Evolutionary conservation across 2,113 vertebrate species (phyloP).

Genomic region (Sminthopsis crassicaudata): DNA sequence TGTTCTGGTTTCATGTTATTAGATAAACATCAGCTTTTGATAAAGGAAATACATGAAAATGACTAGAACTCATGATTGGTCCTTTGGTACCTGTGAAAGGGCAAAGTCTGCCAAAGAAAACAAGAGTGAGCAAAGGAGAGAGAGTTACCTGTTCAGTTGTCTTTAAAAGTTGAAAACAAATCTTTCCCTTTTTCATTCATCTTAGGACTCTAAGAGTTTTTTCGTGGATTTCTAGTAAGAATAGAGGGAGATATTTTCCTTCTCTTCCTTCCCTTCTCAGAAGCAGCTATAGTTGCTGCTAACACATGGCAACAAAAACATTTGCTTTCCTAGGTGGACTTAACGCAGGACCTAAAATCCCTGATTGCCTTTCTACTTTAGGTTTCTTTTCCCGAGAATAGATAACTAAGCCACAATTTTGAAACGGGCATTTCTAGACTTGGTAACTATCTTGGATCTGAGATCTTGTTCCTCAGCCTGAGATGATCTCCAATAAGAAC

Average conservation of each 20-base stretch:
- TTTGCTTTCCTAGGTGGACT: too few relatives aligned
- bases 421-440: background rate
- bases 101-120: background rate
- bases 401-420: background rate
- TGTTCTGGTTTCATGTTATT: background rate
- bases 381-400: background rate
- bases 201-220: too few relatives aligned
- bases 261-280: too few relatives aligned
- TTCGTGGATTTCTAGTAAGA: too few relatives aligned
- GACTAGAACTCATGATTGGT: background rate
- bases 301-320: too few relatives aligned
- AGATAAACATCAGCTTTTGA: background rate
- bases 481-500: background rate
- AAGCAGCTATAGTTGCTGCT: too few relatives aligned
- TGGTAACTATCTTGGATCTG: background rate
- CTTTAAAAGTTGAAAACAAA: background rate
- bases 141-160: background rate
- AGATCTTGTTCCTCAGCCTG: background rate
- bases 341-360: too few relatives aligned
- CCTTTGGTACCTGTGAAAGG: background rate
- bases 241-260: too few relatives aligned
- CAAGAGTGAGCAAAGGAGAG: background rate
- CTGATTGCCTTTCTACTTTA: background rate
- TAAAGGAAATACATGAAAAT: background rate
- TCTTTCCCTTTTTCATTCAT: too few relatives aligned